Percentiles rank a stretch among this genome's conserved stretches.
phyloP scores from a whole-genome alignment of 2,113 vertebrate genomes.

The Bagarius yarrelli region DNA sequence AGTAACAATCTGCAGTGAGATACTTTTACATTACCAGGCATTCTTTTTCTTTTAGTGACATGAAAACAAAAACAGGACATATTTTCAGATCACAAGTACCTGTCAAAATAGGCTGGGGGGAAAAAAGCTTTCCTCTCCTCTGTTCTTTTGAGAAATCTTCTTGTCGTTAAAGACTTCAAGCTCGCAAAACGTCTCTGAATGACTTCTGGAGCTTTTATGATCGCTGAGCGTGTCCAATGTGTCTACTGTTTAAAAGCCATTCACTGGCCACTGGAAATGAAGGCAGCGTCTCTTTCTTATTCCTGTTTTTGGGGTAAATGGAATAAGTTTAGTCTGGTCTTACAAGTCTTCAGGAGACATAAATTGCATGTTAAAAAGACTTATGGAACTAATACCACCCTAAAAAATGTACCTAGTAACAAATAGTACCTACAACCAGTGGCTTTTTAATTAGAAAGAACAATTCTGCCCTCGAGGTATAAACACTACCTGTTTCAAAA shows the following conservation, averaged over 20 bases:
- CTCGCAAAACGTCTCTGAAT: slow-evolving; percentile 15
- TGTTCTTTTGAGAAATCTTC: background rate
- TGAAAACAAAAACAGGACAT: slow-evolving; percentile 18
- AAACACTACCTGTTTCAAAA: background rate
- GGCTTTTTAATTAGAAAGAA: background rate
- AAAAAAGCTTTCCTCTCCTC: slow-evolving; percentile 4
- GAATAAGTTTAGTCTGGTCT: background rate
- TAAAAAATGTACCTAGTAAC: too few species aligned
- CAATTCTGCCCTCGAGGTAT: background rate
- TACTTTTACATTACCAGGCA: background rate
- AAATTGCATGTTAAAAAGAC: background rate
- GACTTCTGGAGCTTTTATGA: slow-evolving; percentile 2
- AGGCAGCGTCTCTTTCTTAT: background rate
- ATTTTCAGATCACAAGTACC: slow-evolving; percentile 21
- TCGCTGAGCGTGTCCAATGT: background rate
- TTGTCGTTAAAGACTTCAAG: slow-evolving; percentile 4
- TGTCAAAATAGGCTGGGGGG: background rate
- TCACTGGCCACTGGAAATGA: background rate
- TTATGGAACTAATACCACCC: background rate
- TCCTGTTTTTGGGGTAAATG: background rate
- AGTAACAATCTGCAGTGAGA: background rate
- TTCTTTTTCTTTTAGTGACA: background rate
- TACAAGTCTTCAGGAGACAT: background rate
- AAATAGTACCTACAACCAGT: background rate
- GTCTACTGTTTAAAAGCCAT: slow-evolving; percentile 10